Base-by-base conservation (phyloP, 2,888 invertebrate species). In the Epistrophe eligans region DNA sequence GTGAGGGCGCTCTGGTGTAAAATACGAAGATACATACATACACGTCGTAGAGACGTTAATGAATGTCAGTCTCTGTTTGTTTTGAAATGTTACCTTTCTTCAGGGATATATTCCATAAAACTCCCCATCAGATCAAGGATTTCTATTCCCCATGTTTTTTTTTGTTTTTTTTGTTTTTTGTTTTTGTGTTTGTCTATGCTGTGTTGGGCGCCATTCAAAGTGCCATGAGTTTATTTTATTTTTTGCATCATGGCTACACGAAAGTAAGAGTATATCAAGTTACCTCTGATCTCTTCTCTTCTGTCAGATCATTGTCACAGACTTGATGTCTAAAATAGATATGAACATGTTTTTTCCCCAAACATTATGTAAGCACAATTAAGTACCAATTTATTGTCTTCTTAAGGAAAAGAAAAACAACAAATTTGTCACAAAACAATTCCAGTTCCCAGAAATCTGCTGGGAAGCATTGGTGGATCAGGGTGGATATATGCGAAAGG, bases 381-480 rank as follows among this genome's bases (percentile, higher is more conserved):
- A 77, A 77, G 57, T 60, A 57, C 15, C 50, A 79, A 66, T 66
- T 66, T 70, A 55, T 70, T 70, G 55, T 70, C 70, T 70, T 40
- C 55, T 70, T 55, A n/a, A 40, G 10, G 45, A 40, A 72, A 19
- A 40, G 40, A 24, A 57, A 32, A 43, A 72, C 32, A 45, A 43
- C 58, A 35, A 72, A 45, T 32, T 52, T 38, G 24, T 43, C 55
- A 55, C 17, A 67, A 48, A 48, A 55, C n/a, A 52, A 55, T 52
- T 6, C 19, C 24, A 17, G 15, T 19, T 32, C 17, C 17, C 19
- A 15, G 15, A 8, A 55, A n/a, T 55, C 28, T 15, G 6, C 4
- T 35, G 9, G 10, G 6, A 19, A 9, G 6, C 40, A 70, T 40
- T 1, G 40, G 7, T 43, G 70, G 55, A 70, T 40, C 13, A 15